These are phyloP conservation scores for Mormyrops boulengeri DNA, from an alignment of 2,797 vertebrate genomes.

Conservation along the genomic window DNA sequence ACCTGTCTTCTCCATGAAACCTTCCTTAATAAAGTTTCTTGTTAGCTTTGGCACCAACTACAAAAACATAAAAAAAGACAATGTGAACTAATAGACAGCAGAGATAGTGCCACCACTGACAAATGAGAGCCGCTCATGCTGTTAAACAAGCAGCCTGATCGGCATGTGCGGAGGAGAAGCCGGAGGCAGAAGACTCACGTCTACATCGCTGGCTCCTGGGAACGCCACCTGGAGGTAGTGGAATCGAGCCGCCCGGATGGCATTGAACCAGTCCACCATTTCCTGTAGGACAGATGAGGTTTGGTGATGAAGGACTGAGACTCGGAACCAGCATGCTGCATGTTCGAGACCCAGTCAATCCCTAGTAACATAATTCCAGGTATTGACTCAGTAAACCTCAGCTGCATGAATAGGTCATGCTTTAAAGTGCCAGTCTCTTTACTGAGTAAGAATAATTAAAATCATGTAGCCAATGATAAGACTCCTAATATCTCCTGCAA, in stretches of 20 bases:
- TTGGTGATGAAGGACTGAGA: not conserved
- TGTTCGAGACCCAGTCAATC: not conserved
- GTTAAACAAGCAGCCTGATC: not conserved
- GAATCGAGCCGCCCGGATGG: constrained; percentile 90
- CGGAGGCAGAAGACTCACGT: constrained; percentile 62
- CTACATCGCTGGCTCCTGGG: constrained; percentile 79
- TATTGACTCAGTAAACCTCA: not conserved
- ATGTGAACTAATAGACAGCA: not conserved
- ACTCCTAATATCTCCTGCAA: not conserved
- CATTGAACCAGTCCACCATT: constrained; percentile 95
- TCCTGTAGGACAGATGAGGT: constrained; percentile 59
- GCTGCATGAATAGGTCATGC: not conserved
- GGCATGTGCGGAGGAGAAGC: not conserved
- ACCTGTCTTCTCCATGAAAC: constrained; percentile 96
- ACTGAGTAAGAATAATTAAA: not conserved
- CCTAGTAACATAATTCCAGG: not conserved
- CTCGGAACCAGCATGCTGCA: not conserved
- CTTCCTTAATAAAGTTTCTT: constrained; percentile 93
- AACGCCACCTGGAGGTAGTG: constrained; percentile 96
- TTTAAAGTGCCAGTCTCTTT: not conserved
- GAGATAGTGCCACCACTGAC: not conserved
- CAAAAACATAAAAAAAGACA: not conserved
- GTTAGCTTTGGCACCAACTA: constrained; percentile 95
- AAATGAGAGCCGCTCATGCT: no score
- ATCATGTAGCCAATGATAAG: not conserved